Evolutionary conservation across 1,140 invertebrate genomes (phyloP).

Genomic region (Drosophila lacertosa): DNA sequence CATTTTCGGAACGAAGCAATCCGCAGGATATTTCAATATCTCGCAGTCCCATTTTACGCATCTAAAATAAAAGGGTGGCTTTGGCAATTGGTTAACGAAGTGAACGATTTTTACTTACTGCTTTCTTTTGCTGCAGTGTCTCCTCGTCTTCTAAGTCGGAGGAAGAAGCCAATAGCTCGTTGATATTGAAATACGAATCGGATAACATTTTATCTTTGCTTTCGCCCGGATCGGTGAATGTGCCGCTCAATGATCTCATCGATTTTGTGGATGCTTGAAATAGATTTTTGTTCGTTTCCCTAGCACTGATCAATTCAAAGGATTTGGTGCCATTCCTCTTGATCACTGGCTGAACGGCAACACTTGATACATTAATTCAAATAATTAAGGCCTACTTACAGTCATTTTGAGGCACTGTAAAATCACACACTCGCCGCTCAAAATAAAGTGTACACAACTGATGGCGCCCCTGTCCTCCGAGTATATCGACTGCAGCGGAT

Average conservation of each 20-base stretch:
- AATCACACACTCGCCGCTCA: conserved; percentile 78
- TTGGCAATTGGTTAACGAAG: neutral
- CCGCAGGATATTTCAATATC: conserved; percentile 37
- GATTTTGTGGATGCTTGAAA: neutral
- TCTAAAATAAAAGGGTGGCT: conserved; percentile 16
- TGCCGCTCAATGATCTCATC: neutral
- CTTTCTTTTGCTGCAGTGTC: conserved; percentile 2
- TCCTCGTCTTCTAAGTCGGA: conserved; percentile 29
- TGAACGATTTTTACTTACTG: conserved; percentile 11
- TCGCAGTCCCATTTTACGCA: conserved; percentile 48
- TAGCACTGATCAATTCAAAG: conserved; percentile 9
- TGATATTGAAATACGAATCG: conserved; percentile 5
- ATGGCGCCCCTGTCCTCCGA: conserved; percentile 63
- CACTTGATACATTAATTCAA: neutral
- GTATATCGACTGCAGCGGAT: conserved; percentile 71
- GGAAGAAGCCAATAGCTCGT: conserved; percentile 22
- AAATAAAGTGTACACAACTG: conserved; percentile 69
- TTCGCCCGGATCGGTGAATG: neutral
- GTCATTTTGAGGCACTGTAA: conserved; percentile 77
- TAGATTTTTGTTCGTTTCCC: neutral
- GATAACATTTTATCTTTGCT: neutral
- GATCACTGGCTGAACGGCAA: conserved; percentile 9
- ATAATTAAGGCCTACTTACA: conserved; percentile 24
- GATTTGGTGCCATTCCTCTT: conserved; percentile 5
- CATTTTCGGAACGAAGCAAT: neutral